A percentile compares a stretch with the other conserved stretches of the same genome.
These are phyloP conservation scores for Drosophila guanche DNA, from an alignment of 1,140 invertebrate genomes.

Conservation along the genomic window DNA sequence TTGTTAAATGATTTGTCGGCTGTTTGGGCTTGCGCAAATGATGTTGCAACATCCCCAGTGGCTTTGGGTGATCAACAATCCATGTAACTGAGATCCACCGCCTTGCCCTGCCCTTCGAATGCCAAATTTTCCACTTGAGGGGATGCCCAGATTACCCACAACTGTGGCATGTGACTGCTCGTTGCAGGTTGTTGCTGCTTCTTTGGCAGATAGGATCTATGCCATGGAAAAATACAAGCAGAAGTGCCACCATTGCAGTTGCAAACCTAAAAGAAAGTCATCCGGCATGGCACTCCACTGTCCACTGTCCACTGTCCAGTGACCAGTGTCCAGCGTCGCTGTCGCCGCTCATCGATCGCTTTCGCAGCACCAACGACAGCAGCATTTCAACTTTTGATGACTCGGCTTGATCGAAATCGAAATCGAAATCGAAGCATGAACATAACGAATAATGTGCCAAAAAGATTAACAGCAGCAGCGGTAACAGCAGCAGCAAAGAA, in stretches of 20 bases:
- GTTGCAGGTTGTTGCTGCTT: too few relatives aligned
- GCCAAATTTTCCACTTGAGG: conserved; percentile 31
- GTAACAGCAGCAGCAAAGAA: too few relatives aligned
- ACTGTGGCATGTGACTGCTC: too few relatives aligned
- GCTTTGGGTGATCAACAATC: conserved; percentile 45
- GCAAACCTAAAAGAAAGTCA: too few relatives aligned
- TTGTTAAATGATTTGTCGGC: conserved; percentile 23
- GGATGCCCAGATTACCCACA: conserved; percentile 17
- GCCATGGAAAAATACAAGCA: too few relatives aligned
- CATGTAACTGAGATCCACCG: conserved; percentile 39
- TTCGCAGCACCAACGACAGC: conserved; percentile 9
- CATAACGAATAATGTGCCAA: conserved; percentile 34
- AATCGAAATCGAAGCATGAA: conserved; percentile 28
- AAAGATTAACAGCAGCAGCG: conserved; percentile 9
- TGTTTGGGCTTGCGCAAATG: conserved; percentile 48
- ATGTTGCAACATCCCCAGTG: conserved; percentile 44
- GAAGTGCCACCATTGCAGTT: too few relatives aligned
- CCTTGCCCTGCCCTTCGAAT: conserved; percentile 40
- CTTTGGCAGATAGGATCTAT: too few relatives aligned
- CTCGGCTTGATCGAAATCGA: conserved; percentile 43
- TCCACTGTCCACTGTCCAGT: too few relatives aligned
- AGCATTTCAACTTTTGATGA: conserved; percentile 41
- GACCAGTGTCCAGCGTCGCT: too few relatives aligned
- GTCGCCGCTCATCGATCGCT: conserved; percentile 6
- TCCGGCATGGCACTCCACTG: too few relatives aligned